Evolutionary conservation across 2,888 invertebrate species (phyloP).

Genomic region (Xiphydria camelus): DNA sequence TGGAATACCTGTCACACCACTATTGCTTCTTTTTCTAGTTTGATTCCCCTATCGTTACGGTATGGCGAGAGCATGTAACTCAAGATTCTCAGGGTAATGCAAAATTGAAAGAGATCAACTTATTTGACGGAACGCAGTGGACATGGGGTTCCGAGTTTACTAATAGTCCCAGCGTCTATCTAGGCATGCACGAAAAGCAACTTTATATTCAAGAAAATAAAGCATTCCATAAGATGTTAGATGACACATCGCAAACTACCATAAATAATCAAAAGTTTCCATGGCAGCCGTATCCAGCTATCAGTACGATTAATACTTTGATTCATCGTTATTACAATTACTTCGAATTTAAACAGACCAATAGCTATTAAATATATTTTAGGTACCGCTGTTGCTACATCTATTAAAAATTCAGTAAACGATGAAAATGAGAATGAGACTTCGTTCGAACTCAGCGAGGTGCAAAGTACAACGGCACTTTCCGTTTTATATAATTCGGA

Average conservation of each 20-base stretch:
- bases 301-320: slow-evolving; percentile 48
- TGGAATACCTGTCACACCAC: slow-evolving; percentile 42
- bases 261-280: slow-evolving; percentile 62
- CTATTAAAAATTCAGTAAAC: neutral
- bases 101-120: slow-evolving; percentile 68
- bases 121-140: slow-evolving; percentile 68
- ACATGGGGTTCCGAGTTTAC: slow-evolving; percentile 56
- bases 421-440: slow-evolving; percentile 15
- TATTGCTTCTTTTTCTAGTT: slow-evolving; percentile 63
- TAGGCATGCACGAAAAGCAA: slow-evolving; percentile 83
- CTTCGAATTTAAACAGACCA: too few species aligned
- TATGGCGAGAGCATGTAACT: slow-evolving; percentile 71
- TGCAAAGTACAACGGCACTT: slow-evolving; percentile 66
- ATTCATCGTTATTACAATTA: too few species aligned
- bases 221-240: slow-evolving; percentile 30
- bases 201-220: slow-evolving; percentile 59
- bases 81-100: slow-evolving; percentile 52
- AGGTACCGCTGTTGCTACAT: slow-evolving; percentile 26
- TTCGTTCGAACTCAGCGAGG: slow-evolving; percentile 37
- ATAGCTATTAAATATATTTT: too few species aligned
- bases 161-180: slow-evolving; percentile 72
- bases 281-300: slow-evolving; percentile 74
- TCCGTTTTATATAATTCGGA: slow-evolving; percentile 75
- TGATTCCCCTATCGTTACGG: slow-evolving; percentile 80
- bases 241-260: slow-evolving; percentile 18